These are phyloP conservation scores for Quiscalus mexicanus DNA, from an alignment of 2,113 vertebrate genomes.

Conservation along the genomic window DNA sequence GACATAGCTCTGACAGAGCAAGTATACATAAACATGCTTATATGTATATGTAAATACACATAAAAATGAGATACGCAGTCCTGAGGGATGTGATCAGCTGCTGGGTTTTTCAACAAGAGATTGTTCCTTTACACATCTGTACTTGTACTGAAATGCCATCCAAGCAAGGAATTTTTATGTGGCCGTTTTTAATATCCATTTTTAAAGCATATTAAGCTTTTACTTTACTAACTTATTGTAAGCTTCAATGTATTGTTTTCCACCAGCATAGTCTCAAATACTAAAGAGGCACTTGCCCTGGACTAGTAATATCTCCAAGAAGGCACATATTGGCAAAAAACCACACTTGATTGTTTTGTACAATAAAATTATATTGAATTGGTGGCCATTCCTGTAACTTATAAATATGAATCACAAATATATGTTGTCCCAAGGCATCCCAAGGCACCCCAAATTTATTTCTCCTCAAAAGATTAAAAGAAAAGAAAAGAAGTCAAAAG, in stretches of 20 bases:
- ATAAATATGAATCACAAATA: slow-evolving; percentile 45
- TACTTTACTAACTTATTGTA: slow-evolving; percentile 8
- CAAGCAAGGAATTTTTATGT: neutral
- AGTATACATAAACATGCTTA: neutral
- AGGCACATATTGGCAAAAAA: slow-evolving; percentile 49
- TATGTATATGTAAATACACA: too few species aligned
- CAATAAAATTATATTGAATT: slow-evolving; percentile 35
- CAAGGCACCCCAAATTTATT: neutral
- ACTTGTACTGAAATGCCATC: neutral
- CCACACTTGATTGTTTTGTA: slow-evolving; percentile 13
- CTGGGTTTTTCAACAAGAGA: neutral
- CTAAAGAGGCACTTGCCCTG: slow-evolving; percentile 29
- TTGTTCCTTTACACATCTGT: neutral
- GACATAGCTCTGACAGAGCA: neutral
- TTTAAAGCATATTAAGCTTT: slow-evolving; percentile 39
- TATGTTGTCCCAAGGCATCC: neutral
- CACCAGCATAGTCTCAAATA: neutral
- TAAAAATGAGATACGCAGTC: neutral
- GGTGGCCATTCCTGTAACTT: slow-evolving; percentile 7
- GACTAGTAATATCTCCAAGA: slow-evolving; percentile 33
- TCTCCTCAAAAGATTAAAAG: neutral
- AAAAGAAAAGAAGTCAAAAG: neutral
- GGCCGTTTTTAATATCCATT: slow-evolving; percentile 16
- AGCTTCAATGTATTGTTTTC: slow-evolving; percentile 6
- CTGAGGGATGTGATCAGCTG: neutral